Conservation (phyloP, 2,888 invertebrate genomes). For the Amblyteles armatorius region DNA sequence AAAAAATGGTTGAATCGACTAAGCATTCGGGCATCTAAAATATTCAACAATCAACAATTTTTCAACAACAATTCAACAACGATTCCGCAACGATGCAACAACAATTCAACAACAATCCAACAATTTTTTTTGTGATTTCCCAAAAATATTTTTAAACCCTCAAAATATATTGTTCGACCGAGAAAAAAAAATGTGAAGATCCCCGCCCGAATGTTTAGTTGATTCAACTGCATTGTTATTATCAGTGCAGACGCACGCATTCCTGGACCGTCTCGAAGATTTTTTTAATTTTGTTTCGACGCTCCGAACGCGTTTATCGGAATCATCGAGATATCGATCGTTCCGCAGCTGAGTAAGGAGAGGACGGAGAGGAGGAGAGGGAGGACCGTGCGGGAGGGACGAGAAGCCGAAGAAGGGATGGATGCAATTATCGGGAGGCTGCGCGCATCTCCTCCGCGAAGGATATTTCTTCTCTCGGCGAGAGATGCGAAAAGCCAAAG, state of each 20-base stretch:
- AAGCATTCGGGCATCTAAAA: too few species aligned
- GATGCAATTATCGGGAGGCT: slow-evolving; percentile 71
- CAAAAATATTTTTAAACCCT: too few species aligned
- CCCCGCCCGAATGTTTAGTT: too few species aligned
- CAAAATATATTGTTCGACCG: too few species aligned
- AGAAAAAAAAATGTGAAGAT: too few species aligned
- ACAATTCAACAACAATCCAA: too few species aligned
- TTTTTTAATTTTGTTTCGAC: not conserved
- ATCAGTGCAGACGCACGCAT: not conserved
- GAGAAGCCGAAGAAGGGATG: slow-evolving; percentile 57
- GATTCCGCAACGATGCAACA: too few species aligned
- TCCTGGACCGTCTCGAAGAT: slow-evolving; percentile 12
- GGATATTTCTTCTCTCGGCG: slow-evolving; percentile 37
- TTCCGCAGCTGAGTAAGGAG: slow-evolving; percentile 18
- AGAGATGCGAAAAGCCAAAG: slow-evolving; percentile 45
- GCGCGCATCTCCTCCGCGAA: slow-evolving; percentile 41
- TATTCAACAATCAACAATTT: too few species aligned
- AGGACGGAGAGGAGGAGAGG: not conserved
- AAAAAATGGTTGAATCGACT: too few species aligned
- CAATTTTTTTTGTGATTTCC: too few species aligned
- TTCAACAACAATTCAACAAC: too few species aligned
- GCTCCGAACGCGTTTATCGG: slow-evolving; percentile 45
- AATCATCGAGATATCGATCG: slow-evolving; percentile 75
- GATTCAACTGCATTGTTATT: too few species aligned
- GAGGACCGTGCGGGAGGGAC: not conserved